Conservation (phyloP, 2,797 vertebrate species). For the Semotilus atromaculatus region DNA sequence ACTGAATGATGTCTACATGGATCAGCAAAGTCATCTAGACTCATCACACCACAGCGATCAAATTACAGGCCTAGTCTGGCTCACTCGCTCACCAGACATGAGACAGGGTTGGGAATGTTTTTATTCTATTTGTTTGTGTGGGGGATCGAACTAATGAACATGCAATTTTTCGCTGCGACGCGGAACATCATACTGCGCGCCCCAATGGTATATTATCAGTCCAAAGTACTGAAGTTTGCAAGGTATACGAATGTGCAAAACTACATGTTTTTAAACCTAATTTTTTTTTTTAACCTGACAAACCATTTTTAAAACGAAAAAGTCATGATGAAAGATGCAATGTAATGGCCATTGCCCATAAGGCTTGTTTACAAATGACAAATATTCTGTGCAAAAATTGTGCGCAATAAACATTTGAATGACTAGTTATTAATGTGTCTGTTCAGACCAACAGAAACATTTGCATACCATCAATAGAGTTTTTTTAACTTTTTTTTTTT, state of each 20-base stretch:
- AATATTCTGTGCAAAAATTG: not conserved
- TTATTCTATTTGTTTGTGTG: not conserved
- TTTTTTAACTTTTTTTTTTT: not conserved
- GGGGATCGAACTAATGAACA: not conserved
- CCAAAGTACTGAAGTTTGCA: not conserved
- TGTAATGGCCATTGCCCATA: not conserved
- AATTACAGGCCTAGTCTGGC: constrained; percentile 42
- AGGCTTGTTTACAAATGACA: not conserved
- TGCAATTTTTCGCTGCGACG: constrained; percentile 22
- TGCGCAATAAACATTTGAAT: not conserved
- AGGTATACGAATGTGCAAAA: not conserved
- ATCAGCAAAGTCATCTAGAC: constrained; percentile 43
- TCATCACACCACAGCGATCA: constrained; percentile 35
- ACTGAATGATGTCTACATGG: constrained; percentile 31
- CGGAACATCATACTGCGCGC: not conserved
- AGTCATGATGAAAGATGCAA: not conserved
- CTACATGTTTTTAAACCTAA: too few species aligned
- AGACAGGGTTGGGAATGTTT: constrained; percentile 7
- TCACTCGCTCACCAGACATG: constrained; percentile 29
- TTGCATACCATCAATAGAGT: not conserved
- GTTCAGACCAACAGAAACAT: not conserved
- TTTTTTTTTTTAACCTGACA: not conserved
- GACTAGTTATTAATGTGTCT: not conserved
- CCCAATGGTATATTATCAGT: too few species aligned
- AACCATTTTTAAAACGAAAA: not conserved